A percentile compares a stretch with the other conserved stretches of the same genome.
Conservation (phyloP, 2,888 invertebrate genomes). For the Drosophila neotestacea region DNA sequence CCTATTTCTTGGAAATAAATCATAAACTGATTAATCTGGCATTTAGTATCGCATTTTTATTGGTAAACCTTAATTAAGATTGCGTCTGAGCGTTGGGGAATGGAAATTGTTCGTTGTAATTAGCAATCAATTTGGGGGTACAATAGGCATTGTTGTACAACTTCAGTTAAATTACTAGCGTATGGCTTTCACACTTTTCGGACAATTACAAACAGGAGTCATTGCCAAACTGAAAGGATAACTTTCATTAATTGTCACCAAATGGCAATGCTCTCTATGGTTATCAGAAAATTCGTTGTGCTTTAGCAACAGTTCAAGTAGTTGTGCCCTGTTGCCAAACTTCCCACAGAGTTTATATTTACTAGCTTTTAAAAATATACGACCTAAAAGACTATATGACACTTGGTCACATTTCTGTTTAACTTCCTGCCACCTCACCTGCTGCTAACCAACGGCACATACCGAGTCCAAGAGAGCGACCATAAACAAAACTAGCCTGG, state of each 20-base stretch:
- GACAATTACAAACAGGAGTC: too few species aligned
- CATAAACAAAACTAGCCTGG: conserved; percentile 58
- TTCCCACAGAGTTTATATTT: conserved; percentile 27
- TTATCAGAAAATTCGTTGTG: neutral
- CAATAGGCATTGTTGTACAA: conserved; percentile 15
- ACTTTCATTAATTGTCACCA: too few species aligned
- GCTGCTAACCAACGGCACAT: conserved; percentile 18
- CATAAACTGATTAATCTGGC: conserved; percentile 68
- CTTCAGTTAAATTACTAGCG: conserved; percentile 1
- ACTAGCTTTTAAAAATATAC: conserved; percentile 14
- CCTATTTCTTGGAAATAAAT: conserved; percentile 68
- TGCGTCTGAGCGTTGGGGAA: neutral
- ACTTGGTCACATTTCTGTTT: conserved; percentile 45
- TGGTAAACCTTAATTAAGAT: conserved; percentile 2
- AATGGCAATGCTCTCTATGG: neutral
- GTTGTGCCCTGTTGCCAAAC: conserved; percentile 35
- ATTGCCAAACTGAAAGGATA: neutral
- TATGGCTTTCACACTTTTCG: neutral
- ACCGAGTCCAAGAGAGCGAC: conserved; percentile 2
- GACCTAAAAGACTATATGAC: conserved; percentile 33
- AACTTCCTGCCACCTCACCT: conserved; percentile 52
- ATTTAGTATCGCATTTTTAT: conserved; percentile 29
- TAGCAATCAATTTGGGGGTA: conserved; percentile 2
- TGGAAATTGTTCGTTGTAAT: conserved; percentile 27
- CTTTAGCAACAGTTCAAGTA: neutral